phyloP scores from a whole-genome alignment of 2,888 invertebrate genomes.

The Priocnemis perturbator region DNA sequence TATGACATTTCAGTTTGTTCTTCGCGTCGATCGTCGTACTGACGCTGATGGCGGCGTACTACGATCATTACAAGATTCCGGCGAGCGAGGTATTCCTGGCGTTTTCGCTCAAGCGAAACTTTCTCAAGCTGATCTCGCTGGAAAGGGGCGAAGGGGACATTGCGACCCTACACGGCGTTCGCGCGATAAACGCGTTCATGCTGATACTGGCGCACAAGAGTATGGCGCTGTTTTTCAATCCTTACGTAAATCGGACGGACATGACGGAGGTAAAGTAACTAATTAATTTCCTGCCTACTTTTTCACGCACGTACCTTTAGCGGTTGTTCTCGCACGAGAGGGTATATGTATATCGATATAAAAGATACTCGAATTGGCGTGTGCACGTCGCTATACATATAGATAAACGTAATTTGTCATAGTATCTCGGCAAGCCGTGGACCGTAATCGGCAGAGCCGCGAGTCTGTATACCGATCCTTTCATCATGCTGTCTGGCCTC shows the following conservation, averaged over 20 bases:
- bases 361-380: too few species aligned
- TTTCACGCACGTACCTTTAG: not conserved
- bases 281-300: not conserved
- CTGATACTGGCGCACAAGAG: slow-evolving; percentile 82
- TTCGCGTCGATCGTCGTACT: slow-evolving; percentile 75
- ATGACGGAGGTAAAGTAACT: slow-evolving; percentile 79
- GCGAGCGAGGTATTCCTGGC: slow-evolving; percentile 76
- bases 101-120: slow-evolving; percentile 81
- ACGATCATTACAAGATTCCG: slow-evolving; percentile 68
- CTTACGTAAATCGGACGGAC: slow-evolving; percentile 81
- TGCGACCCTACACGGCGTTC: slow-evolving; percentile 81
- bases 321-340: too few species aligned
- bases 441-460: slow-evolving; percentile 83
- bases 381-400: too few species aligned
- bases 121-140: slow-evolving; percentile 77
- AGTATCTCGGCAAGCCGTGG: slow-evolving; percentile 81
- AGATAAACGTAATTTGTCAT: slow-evolving; percentile 11
- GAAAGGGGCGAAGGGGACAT: slow-evolving; percentile 78
- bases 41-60: slow-evolving; percentile 69
- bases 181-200: slow-evolving; percentile 81
- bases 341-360: not conserved
- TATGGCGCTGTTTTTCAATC: slow-evolving; percentile 83
- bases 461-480: slow-evolving; percentile 84
- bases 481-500: slow-evolving; percentile 83
- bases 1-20: slow-evolving; percentile 70